Conservation (phyloP, 2,113 vertebrate genomes). For the Phrynocephalus versicolor region DNA sequence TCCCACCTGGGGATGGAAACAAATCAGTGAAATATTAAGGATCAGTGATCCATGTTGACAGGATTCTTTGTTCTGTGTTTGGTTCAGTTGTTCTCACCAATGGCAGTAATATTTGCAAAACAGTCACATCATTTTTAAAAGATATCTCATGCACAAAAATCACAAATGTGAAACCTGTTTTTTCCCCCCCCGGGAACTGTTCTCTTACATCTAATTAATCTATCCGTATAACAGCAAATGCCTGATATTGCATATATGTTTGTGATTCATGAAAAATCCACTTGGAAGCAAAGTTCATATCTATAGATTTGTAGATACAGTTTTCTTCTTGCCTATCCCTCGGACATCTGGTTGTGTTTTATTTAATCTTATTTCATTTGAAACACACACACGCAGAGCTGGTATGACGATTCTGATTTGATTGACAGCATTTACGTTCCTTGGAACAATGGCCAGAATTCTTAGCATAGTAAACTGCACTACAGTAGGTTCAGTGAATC, state of each 20-base stretch:
- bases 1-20: not conserved
- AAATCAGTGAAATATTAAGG: not conserved
- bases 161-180: not conserved
- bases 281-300: no score
- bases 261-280: not conserved
- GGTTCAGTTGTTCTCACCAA: not conserved
- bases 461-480: no score
- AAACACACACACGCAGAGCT: no score
- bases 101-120: not conserved
- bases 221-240: not conserved
- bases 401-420: not conserved
- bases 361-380: no score
- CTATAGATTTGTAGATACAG: no score
- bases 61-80: not conserved
- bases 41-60: not conserved
- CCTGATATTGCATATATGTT: not conserved
- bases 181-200: not conserved
- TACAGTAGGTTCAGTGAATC: no score
- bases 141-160: not conserved
- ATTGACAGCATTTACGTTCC: not conserved
- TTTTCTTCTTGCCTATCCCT: no score
- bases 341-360: no score
- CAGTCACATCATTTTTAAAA: not conserved
- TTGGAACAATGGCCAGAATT: not conserved
- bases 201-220: not conserved